These are phyloP conservation scores for Tinamus major DNA, from an alignment of 2,797 vertebrate genomes.

Conservation along the genomic window DNA sequence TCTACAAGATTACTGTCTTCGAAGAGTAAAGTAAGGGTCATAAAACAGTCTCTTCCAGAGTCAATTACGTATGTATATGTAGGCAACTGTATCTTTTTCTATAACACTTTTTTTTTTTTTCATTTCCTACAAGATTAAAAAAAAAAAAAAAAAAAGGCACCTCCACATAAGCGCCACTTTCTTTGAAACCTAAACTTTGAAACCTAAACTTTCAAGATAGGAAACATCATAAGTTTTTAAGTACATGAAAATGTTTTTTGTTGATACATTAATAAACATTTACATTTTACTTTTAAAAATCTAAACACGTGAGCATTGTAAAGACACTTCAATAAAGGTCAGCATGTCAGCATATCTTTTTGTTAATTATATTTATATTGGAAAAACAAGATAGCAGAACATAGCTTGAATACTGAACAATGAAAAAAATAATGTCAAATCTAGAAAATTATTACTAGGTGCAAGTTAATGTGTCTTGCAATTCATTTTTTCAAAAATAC, in stretches of 20 bases:
- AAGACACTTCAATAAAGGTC: not conserved
- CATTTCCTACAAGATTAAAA: not conserved
- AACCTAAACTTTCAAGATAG: not conserved
- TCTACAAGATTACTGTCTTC: not conserved
- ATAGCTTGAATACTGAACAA: not conserved
- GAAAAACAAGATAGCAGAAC: not conserved
- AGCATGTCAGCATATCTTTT: not conserved
- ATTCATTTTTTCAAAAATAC: not conserved
- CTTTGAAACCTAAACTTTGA: not conserved
- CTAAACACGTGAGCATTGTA: not conserved
- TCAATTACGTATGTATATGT: not conserved
- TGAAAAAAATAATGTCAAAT: not conserved
- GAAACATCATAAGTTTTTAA: not conserved
- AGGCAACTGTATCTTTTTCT: not conserved
- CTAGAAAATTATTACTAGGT: not conserved
- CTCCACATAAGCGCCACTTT: not conserved
- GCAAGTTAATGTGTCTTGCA: not conserved
- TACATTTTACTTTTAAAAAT: not conserved
- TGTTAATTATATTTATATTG: not conserved
- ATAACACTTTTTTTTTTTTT: too few relatives aligned
- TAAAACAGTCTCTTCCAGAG: not conserved
- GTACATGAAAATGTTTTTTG: not conserved
- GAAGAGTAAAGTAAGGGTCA: not conserved
- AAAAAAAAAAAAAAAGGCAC: not conserved
- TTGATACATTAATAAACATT: not conserved